Evolutionary conservation across 2,797 vertebrate genomes (phyloP), one percentile per base, ranked within the genome.

Genomic region (Philypnodon macrostomus): DNA sequence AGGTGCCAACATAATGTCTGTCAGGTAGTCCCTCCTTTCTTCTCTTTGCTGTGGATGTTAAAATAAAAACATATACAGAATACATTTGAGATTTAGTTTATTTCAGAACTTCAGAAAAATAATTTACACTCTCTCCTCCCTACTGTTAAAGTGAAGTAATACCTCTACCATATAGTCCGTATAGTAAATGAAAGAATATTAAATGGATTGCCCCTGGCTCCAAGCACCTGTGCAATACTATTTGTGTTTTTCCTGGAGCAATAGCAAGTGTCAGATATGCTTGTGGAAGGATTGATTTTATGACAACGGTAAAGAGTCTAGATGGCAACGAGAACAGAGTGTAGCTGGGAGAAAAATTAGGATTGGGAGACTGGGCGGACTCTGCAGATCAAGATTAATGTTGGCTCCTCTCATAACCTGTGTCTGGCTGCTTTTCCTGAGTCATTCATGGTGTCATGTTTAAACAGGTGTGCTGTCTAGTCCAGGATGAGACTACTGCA

Each of bases 351-450:
- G 59, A 63, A 55, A 64, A 63, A 69, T 61, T 29, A 54, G 27
- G 37, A 58, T 26, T 19, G 13, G 50, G 24, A 58, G 63, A 58
- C 47, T n/a, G 40, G 51, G 55, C 7, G 19, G 37, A 50, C 26
- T 29, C 13, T 44, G 42, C 48, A 64, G 56, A 85, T 74, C 39
- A 81, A 79, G 83, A 87, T 82, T 70, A 80, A 84, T 80, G 67
- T 41, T 48, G 21, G 10, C 55, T 74, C 58, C 53, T 18, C 53
- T 73, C 26, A 46, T 62, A 63, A 54, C 49, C 51, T 52, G 48
- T 9, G 14, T 67, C 63, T 72, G 75, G 52, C 69, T 70, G 61
- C 31, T 61, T 16, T 56, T 62, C 58, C 6, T 40, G 50, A 74
- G 69, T 83, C 45, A 29, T 74, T 79, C 49, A 39, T 5, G 45